Evolutionary conservation across 2,888 invertebrate species (phyloP).

Genomic region (Subacronicta megacephala): DNA sequence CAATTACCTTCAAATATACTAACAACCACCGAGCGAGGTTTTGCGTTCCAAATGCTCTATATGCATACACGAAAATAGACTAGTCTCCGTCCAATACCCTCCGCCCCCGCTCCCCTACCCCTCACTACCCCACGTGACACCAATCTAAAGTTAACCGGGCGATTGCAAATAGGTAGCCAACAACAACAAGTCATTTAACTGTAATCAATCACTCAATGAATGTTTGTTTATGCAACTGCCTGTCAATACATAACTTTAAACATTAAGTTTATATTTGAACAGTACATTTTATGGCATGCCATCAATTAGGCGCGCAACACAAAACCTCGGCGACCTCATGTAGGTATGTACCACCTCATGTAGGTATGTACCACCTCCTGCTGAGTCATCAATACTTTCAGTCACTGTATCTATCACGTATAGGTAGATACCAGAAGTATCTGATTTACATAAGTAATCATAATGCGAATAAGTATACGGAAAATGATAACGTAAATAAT

Average conservation of each 20-base stretch:
- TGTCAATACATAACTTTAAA: slow-evolving; percentile 1
- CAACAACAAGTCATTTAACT: neutral
- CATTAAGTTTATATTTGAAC: neutral
- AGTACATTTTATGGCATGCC: neutral
- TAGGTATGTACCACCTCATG: slow-evolving; percentile 3
- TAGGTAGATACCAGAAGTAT: slow-evolving; percentile 17
- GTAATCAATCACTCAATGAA: neutral
- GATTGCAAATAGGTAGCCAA: neutral
- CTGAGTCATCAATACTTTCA: slow-evolving; percentile 18
- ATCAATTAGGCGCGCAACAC: slow-evolving; percentile 34
- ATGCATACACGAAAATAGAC: slow-evolving; percentile 26
- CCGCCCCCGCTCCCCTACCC: neutral
- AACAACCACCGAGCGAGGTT: slow-evolving; percentile 31
- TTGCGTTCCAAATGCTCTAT: slow-evolving; percentile 31
- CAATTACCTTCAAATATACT: neutral
- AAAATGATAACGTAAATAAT: neutral
- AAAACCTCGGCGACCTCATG: slow-evolving; percentile 29
- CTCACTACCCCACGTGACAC: neutral
- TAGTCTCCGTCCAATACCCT: slow-evolving; percentile 4
- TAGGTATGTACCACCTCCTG: slow-evolving; percentile 2
- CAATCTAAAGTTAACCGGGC: neutral
- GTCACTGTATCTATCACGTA: slow-evolving; percentile 28
- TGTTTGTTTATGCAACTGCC: neutral
- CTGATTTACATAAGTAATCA: slow-evolving; percentile 8
- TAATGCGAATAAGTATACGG: neutral